phyloP scores from a whole-genome alignment of 2,888 invertebrate genomes.

The Mycalesis mineus region DNA sequence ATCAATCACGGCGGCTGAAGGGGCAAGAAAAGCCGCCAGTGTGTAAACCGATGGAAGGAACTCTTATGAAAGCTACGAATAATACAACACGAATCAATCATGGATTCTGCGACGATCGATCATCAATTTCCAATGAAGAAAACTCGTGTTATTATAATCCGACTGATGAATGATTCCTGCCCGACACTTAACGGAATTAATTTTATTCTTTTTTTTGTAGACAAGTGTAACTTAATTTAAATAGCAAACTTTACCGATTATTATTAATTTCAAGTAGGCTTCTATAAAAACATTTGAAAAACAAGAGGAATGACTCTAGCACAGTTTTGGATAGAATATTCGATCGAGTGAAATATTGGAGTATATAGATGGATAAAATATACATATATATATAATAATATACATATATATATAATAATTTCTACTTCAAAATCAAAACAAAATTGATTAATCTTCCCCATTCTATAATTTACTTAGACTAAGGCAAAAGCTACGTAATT shows the following conservation, averaged over 20 bases:
- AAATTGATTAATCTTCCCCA: no score
- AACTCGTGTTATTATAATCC: slow-evolving; percentile 29
- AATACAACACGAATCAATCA: slow-evolving; percentile 77
- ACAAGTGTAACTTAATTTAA: not conserved
- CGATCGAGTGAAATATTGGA: no score
- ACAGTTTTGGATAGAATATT: no score
- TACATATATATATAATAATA: no score
- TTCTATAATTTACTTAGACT: no score
- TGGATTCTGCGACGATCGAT: slow-evolving; percentile 75
- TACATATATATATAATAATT: no score
- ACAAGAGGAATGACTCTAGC: no score
- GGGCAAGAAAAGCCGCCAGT: slow-evolving; percentile 66
- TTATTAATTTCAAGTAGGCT: no score
- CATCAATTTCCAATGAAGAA: slow-evolving; percentile 71
- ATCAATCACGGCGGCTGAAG: slow-evolving; percentile 70
- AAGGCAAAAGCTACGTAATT: no score
- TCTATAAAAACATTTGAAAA: no score
- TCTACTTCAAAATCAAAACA: no score
- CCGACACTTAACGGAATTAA: slow-evolving; percentile 23
- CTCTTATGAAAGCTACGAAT: slow-evolving; percentile 72
- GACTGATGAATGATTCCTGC: slow-evolving; percentile 17
- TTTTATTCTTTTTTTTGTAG: slow-evolving; percentile 1
- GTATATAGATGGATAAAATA: no score
- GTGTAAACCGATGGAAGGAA: slow-evolving; percentile 63
- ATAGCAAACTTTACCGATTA: not conserved